Base-by-base conservation (phyloP, 2,797 vertebrate genomes). In the Acanthurus lineatus region DNA sequence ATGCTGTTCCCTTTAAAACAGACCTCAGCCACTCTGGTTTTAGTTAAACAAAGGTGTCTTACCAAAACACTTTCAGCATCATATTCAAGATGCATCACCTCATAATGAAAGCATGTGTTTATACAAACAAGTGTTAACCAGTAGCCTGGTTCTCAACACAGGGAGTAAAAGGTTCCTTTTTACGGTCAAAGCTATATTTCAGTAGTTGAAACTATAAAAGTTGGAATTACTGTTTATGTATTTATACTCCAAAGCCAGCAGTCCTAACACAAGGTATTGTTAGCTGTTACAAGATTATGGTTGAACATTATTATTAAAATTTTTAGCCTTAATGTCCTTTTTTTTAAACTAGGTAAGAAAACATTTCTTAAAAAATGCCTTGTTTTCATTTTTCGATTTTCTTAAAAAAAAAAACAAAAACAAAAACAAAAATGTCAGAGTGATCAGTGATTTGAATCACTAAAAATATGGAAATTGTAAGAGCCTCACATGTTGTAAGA, bases 71-170 rank as follows among this genome's bases (percentile, higher is more conserved):
- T 45, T 64, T 69, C 35, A 5, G 40, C 15, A 69, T 73, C 17
- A 49, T 52, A 49, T 68, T 76, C 11, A 52, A 20, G 15, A 48
- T 28, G 38, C 44, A 32, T 48, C 17, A 52, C 16, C 20, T 40
- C 59, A 59, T 68, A 58, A 68, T 62, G 62, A 53, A 76, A 68
- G 57, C 14, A 63, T 69, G 19, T 35, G 14, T 32, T 32, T 54
- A 60, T 48, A 60, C 38, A 58, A 16, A 40, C 25, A 67, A 32
- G 17, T 20, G 28, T 64, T 22, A 42, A 19, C 17, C 22, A 60
- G 14, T 32, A 19, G 28, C 25, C n/a, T 38, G 9, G 3, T 69
- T 65, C 8, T 19, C 11, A 54, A 12, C 17, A 49, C 38, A n/a
- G 1, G 6, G 14, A 11, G 4, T 19, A 32, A 48, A 42, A 53